Evolutionary conservation across 2,113 vertebrate species (phyloP).

Genomic region (Megaceryle maxima): DNA sequence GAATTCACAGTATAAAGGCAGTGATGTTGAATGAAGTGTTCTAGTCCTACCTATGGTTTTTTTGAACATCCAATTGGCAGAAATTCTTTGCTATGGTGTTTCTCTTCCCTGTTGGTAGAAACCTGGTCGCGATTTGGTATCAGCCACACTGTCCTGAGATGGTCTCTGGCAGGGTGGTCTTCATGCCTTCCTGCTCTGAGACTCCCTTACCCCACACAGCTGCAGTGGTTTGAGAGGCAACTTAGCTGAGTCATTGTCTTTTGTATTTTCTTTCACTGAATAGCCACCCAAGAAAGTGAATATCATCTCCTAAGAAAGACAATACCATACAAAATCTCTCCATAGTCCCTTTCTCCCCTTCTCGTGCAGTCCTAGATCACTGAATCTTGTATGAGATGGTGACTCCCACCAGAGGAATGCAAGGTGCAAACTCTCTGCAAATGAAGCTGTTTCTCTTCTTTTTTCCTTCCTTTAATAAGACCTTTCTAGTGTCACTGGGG

Average conservation of each 20-base stretch:
- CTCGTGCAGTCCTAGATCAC: not conserved
- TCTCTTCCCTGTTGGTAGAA: not conserved
- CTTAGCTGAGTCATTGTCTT: not conserved
- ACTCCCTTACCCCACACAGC: not conserved
- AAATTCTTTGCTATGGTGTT: not conserved
- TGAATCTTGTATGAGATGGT: not conserved
- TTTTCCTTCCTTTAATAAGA: not conserved
- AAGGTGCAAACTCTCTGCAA: not conserved
- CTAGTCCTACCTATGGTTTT: accelerated
- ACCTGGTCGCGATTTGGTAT: not conserved
- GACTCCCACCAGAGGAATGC: not conserved
- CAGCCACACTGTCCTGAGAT: not conserved
- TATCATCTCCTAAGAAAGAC: not conserved
- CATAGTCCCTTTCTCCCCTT: accelerated
- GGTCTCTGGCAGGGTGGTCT: not conserved
- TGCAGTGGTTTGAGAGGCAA: not conserved
- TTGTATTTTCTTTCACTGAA: not conserved
- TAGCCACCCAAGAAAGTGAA: not conserved
- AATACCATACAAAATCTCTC: not conserved
- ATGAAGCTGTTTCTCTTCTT: not conserved
- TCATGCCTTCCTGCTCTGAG: not conserved
- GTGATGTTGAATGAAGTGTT: accelerated
- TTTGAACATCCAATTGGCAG: not conserved
- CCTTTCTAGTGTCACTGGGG: not conserved
- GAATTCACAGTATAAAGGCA: accelerated